Evolutionary conservation across 2,888 invertebrate species (phyloP).

Genomic region (Andrena flavipes): DNA sequence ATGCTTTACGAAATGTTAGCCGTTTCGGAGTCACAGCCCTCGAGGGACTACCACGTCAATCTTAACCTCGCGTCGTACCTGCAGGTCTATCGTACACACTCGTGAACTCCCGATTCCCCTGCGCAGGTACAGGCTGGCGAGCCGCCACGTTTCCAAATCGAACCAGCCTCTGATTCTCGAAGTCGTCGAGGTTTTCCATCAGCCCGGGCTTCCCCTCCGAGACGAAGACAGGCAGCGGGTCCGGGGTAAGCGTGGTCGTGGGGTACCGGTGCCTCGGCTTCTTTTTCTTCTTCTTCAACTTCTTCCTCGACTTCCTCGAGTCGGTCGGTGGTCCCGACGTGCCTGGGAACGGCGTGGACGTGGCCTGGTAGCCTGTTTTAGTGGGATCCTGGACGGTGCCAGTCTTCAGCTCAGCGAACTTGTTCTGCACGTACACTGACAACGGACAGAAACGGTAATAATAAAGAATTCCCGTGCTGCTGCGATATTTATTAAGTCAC

Average conservation of each 20-base stretch:
- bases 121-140: constrained; percentile 58
- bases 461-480: no score
- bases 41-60: no score
- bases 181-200: constrained; percentile 67
- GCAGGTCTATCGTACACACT: constrained; percentile 49
- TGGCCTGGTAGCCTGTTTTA: constrained; percentile 65
- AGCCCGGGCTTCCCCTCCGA: constrained; percentile 69
- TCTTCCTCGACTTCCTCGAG: constrained; percentile 60
- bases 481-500: background rate
- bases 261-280: constrained; percentile 61
- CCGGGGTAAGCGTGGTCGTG: constrained; percentile 45
- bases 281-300: constrained; percentile 76
- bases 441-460: background rate
- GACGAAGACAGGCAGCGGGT: constrained; percentile 44
- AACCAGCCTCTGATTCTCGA: constrained; percentile 65
- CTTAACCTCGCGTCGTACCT: constrained; percentile 10
- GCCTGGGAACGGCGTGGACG: constrained; percentile 34
- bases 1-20: no score
- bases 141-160: constrained; percentile 76
- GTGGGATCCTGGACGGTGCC: constrained; percentile 57
- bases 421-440: constrained; percentile 65
- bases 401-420: constrained; percentile 47
- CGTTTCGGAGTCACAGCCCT: no score
- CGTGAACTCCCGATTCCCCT: constrained; percentile 50
- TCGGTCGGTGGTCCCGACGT: constrained; percentile 23